Base-by-base conservation (phyloP, 2,113 vertebrate species). In the Seriola dumerili region DNA sequence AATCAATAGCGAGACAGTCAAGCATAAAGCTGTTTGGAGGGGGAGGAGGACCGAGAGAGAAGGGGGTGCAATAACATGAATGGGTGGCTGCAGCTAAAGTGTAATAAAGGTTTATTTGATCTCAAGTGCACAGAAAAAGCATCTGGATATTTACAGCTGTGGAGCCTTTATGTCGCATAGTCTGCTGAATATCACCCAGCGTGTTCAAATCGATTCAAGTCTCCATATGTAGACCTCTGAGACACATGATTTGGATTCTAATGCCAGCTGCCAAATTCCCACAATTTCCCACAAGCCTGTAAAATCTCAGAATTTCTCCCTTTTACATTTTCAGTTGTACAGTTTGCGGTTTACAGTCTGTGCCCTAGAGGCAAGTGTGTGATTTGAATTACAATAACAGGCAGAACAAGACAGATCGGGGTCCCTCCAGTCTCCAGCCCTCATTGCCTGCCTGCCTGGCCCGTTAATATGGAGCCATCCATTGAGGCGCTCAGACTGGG, bases 361-460 rank as follows among this genome's bases (percentile, higher is more conserved):
- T 38, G 68, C 68, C 38, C 59, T 25, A 50, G 54, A 40, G 69
- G 42, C 50, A 66, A 50, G 36, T 73, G 89, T 93, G 93, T 90
- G 92, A 90, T 93, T 85, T 87, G 93, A 93, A 94, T 94, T 54
- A 83, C 78, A 92, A 94, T 85, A 90, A 76, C 74, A 86, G 44
- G 59, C 66, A 76, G 66, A 83, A 91, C 62, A 78, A 86, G 80
- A 88, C 83, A 40, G 87, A 79, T 83, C 82, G 46, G 76, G 38
- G 38, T 59, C 44, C 66, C 78, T 77, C 85, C 88, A 42, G 73
- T 17, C 84, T 68, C 46, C 59, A 83, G 55, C 70, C 73, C 61
- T 61, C 74, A 11, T 42, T 70, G 82, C 55, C 21, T 29, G 40
- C 40, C 85, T 67, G 81, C 70, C 29, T 69, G 84, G 88, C 86